Evolutionary conservation across 2,797 vertebrate genomes (phyloP).

Genomic region (Otolemur crassicaudatus): DNA sequence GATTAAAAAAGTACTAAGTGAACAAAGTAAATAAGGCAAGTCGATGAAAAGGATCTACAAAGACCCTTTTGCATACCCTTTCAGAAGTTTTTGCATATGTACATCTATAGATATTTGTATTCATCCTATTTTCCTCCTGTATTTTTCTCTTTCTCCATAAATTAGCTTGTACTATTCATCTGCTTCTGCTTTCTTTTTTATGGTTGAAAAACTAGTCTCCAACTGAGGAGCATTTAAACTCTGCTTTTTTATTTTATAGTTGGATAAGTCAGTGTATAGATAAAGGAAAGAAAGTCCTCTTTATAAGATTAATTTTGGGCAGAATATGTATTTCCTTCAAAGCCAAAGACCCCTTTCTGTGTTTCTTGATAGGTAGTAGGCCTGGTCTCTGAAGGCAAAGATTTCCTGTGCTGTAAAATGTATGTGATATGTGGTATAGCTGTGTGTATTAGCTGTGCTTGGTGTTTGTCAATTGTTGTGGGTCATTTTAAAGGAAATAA

Average conservation of each 20-base stretch:
- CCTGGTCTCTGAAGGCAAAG: not conserved
- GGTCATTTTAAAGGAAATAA: slow-evolving; percentile 42
- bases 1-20: not conserved
- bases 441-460: not conserved
- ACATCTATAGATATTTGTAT: not conserved
- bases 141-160: not conserved
- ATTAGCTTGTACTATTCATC: not conserved
- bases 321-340: not conserved
- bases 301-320: not conserved
- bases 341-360: not conserved
- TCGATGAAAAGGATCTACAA: not conserved
- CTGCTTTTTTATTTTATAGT: not conserved
- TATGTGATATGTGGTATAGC: not conserved
- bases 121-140: not conserved
- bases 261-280: not conserved
- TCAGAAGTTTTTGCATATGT: not conserved
- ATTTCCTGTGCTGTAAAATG: not conserved
- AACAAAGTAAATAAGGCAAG: slow-evolving; percentile 27
- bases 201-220: not conserved
- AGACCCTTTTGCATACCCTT: not conserved
- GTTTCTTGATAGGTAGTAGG: not conserved
- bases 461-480: not conserved
- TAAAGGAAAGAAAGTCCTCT: slow-evolving; percentile 3
- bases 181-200: not conserved
- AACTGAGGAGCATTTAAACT: slow-evolving; percentile 1